Conservation (phyloP, 1,140 invertebrate genomes). For the Lamellibrachia luymesi region DNA sequence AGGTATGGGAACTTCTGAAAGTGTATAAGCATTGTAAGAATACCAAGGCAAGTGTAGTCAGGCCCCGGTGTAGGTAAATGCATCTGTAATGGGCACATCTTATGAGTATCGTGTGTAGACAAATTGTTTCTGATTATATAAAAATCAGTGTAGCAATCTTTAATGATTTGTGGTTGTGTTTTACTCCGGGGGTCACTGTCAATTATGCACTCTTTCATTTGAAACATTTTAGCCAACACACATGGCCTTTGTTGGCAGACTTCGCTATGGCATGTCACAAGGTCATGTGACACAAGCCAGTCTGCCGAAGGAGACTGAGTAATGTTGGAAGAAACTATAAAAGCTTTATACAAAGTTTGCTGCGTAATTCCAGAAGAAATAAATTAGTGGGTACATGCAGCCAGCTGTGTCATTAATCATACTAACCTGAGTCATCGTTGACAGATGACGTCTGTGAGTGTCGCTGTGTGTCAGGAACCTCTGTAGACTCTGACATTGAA, state of each 20-base stretch:
- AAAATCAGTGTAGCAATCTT: not conserved
- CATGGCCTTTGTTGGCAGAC: too few species aligned
- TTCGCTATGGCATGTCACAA: too few species aligned
- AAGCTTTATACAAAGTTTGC: not conserved
- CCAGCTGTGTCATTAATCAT: not conserved
- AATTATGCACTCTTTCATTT: too few species aligned
- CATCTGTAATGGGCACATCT: too few species aligned
- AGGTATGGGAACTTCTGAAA: not conserved
- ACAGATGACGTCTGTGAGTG: not conserved
- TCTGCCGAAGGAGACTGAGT: too few species aligned
- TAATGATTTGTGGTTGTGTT: not conserved
- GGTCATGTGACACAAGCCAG: too few species aligned
- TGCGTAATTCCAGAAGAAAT: not conserved
- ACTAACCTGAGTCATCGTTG: not conserved
- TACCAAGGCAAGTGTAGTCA: not conserved
- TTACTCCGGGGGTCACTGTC: not conserved
- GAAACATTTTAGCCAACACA: too few species aligned
- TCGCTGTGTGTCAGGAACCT: not conserved
- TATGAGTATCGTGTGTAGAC: not conserved
- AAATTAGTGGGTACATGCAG: not conserved
- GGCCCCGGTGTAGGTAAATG: too few species aligned
- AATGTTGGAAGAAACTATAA: not conserved
- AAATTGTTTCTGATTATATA: not conserved
- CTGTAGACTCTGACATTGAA: not conserved
- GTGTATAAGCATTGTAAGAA: not conserved